These are phyloP conservation scores for Mallotus villosus DNA, from an alignment of 2,797 vertebrate genomes.

Conservation along the genomic window DNA sequence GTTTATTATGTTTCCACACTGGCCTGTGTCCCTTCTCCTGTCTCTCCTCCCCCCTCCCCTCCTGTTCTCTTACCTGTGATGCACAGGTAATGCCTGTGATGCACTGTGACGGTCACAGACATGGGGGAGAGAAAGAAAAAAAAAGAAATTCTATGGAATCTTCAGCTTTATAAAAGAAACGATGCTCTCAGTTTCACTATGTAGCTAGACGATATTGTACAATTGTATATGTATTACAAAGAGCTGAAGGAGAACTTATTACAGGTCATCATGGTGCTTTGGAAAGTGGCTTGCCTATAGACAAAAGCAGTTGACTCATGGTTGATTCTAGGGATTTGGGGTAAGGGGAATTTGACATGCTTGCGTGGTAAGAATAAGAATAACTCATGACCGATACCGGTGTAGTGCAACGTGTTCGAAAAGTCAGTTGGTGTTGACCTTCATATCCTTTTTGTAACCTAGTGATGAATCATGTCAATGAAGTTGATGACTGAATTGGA, in stretches of 20 bases:
- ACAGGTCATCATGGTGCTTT: constrained; percentile 59
- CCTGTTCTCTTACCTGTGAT: constrained; percentile 48
- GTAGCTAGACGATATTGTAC: constrained; percentile 67
- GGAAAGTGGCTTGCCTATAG: constrained; percentile 59
- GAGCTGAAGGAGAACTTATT: constrained; percentile 49
- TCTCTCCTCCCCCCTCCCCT: constrained; percentile 27
- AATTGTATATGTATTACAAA: constrained; percentile 68
- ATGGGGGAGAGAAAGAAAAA: constrained; percentile 34
- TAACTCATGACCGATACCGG: constrained; percentile 27
- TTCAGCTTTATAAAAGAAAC: constrained; percentile 52
- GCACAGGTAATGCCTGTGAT: constrained; percentile 60
- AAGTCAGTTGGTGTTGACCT: constrained; percentile 32
- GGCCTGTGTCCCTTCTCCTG: constrained; percentile 29
- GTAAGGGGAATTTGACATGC: constrained; percentile 10
- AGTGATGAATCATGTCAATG: constrained; percentile 34
- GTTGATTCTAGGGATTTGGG: constrained; percentile 45
- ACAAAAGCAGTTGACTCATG: constrained; percentile 28
- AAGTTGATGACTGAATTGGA: constrained; percentile 14
- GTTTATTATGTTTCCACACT: constrained; percentile 40
- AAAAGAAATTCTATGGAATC: constrained; percentile 10
- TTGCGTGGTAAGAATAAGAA: constrained; percentile 16
- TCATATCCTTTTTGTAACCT: constrained; percentile 33
- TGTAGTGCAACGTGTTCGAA: constrained; percentile 30
- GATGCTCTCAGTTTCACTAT: constrained; percentile 59
- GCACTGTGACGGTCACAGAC: constrained; percentile 61